Conservation (phyloP, 2,113 vertebrate species). For the Marmota monax region DNA sequence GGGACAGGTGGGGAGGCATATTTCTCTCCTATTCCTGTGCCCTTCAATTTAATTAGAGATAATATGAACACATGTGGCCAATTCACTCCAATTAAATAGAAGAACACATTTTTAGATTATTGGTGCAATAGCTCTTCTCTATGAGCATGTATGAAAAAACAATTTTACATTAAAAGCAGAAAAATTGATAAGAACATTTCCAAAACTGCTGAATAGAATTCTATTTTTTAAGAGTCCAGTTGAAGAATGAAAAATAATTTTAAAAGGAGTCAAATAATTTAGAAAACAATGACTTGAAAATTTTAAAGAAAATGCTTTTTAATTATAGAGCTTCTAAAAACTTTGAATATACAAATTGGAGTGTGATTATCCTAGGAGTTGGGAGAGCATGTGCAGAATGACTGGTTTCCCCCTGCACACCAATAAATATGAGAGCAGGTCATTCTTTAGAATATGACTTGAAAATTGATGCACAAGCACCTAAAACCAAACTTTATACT, state of each 20-base stretch:
- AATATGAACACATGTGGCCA: background rate
- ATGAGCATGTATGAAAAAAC: background rate
- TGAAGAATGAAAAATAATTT: background rate
- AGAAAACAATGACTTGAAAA: background rate
- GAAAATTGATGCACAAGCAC: background rate
- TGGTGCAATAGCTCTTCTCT: background rate
- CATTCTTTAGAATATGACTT: background rate
- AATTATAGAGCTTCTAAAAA: background rate
- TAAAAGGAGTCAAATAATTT: slow-evolving; percentile 21
- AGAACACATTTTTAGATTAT: background rate
- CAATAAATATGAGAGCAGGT: background rate
- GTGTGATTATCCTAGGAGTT: background rate
- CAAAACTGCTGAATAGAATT: background rate
- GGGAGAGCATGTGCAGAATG: background rate
- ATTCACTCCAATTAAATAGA: background rate
- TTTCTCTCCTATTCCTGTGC: background rate
- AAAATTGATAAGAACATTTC: background rate
- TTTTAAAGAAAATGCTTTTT: background rate
- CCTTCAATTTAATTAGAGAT: background rate
- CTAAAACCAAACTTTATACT: background rate
- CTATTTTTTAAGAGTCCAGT: background rate
- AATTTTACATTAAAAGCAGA: background rate
- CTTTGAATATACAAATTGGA: background rate
- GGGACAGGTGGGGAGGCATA: fast-evolving
- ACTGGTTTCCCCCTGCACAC: background rate